Conservation (phyloP, 2,113 vertebrate genomes). For the Rhinopomastus cyanomelas region DNA sequence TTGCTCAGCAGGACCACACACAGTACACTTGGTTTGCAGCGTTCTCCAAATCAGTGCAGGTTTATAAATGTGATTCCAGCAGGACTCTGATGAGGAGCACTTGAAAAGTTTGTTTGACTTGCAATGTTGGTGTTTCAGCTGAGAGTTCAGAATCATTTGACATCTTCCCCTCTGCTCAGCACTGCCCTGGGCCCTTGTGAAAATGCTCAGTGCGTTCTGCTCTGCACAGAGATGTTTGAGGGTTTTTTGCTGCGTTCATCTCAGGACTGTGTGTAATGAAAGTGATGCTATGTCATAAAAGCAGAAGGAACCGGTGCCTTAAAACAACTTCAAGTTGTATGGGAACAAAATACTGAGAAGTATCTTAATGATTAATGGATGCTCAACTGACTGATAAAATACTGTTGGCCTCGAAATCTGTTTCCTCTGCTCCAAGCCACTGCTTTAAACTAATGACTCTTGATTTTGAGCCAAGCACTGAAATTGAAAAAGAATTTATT, state of each 20-base stretch:
- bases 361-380: constrained; percentile 26
- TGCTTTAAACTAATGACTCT: constrained; percentile 44
- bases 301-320: neutral
- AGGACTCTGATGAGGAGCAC: neutral
- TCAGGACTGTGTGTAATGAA: neutral
- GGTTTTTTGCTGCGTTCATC: neutral
- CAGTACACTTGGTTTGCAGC: neutral
- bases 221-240: neutral
- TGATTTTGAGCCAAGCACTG: constrained; percentile 38
- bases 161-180: neutral
- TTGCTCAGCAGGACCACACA: neutral
- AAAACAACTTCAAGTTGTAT: neutral
- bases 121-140: neutral
- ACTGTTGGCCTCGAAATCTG: neutral
- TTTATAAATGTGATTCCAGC: neutral
- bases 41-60: neutral
- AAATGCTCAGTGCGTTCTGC: neutral
- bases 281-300: neutral
- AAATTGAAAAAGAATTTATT: constrained; percentile 40
- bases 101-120: neutral
- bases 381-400: constrained; percentile 3
- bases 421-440: constrained; percentile 37
- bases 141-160: neutral
- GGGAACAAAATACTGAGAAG: neutral
- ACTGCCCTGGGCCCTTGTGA: neutral